Evolutionary conservation across 2,888 invertebrate species (phyloP).

Genomic region (Dugesia japonica): DNA sequence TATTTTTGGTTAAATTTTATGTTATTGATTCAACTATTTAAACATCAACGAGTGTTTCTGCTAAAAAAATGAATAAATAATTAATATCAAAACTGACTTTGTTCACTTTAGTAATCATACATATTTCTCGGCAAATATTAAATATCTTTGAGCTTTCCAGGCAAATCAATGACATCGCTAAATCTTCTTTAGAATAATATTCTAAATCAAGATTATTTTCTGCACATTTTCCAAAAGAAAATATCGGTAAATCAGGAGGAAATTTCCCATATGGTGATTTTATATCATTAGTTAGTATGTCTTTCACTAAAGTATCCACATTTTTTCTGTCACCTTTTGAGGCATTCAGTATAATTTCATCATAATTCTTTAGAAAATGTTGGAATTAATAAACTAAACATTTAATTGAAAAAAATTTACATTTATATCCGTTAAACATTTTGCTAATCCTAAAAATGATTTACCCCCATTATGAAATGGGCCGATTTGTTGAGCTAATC

Average conservation of each 20-base stretch:
- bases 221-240: constrained; percentile 7
- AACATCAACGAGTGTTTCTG: not conserved
- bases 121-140: not conserved
- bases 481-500: not conserved
- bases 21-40: too few relatives aligned
- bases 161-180: not conserved
- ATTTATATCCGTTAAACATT: not conserved
- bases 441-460: constrained; percentile 1
- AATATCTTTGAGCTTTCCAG: not conserved
- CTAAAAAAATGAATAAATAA: not conserved
- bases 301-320: not conserved
- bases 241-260: not conserved
- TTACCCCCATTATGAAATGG: not conserved
- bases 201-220: not conserved
- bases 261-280: constrained; percentile 21
- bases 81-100: not conserved
- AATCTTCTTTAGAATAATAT: not conserved
- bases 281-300: not conserved
- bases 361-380: not conserved
- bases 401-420: not conserved
- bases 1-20: too few relatives aligned
- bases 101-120: not conserved
- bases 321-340: not conserved
- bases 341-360: not conserved
- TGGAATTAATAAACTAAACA: too few relatives aligned